These are phyloP conservation scores for Choloepus didactylus DNA, from an alignment of 2,797 vertebrate genomes.

Conservation along the genomic window DNA sequence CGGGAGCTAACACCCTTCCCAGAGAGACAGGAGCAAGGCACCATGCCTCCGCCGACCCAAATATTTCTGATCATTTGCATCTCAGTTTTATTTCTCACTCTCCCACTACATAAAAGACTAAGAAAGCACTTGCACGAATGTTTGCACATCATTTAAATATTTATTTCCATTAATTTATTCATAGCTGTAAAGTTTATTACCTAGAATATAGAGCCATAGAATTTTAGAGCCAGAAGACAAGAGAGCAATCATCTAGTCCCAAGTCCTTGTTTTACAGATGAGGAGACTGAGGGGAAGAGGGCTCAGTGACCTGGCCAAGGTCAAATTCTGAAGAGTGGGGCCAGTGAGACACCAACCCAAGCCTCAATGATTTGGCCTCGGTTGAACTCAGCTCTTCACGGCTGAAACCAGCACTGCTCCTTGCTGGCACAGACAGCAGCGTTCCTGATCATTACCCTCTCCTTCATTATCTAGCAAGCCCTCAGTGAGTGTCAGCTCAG, in stretches of 20 bases:
- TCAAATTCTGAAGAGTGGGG: neutral
- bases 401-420: neutral
- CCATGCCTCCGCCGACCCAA: neutral
- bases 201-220: conserved; percentile 77
- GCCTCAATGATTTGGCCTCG: neutral
- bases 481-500: neutral
- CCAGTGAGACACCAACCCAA: neutral
- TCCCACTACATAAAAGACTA: conserved; percentile 62
- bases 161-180: conserved; percentile 81
- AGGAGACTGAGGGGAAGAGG: conserved; percentile 56
- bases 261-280: conserved; percentile 59
- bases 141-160: conserved; percentile 80
- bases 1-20: neutral
- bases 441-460: neutral
- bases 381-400: neutral
- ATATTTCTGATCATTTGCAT: neutral
- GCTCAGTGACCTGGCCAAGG: conserved; percentile 15
- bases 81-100: conserved; percentile 31
- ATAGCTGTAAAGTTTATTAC: conserved; percentile 81
- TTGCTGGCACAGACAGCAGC: too few species aligned
- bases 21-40: neutral
- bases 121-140: conserved; percentile 50
- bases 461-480: neutral
- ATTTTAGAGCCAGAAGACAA: conserved; percentile 51
- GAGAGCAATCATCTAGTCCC: conserved; percentile 51